Percentiles rank a stretch among this genome's conserved stretches.
phyloP scores from a whole-genome alignment of 2,888 invertebrate genomes.

The Troglohyphantes excavatus region DNA sequence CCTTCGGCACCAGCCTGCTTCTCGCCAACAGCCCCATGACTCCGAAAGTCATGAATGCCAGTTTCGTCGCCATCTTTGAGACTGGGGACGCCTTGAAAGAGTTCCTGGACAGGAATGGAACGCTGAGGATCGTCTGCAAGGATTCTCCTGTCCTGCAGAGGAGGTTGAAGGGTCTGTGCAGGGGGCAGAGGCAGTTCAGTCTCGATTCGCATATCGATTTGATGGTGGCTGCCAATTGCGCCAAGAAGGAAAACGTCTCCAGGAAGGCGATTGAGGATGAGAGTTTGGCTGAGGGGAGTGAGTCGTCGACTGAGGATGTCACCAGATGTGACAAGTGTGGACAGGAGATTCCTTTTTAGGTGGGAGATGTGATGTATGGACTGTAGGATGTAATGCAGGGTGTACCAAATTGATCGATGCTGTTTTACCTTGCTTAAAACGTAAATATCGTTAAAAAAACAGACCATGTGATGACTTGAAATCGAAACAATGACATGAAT shows the following conservation, averaged over 20 bases:
- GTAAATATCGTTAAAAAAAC: too few species aligned
- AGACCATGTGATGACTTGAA: too few species aligned
- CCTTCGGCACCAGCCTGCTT: slow-evolving; percentile 95
- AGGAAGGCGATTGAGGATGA: slow-evolving; percentile 12
- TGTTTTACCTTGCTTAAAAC: too few species aligned
- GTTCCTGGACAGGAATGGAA: slow-evolving; percentile 87
- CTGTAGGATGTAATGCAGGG: too few species aligned
- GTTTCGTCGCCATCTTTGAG: slow-evolving; percentile 95
- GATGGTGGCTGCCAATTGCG: slow-evolving; percentile 83
- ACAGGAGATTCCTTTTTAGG: slow-evolving; percentile 38
- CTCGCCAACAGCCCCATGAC: slow-evolving; percentile 97
- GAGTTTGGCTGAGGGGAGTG: slow-evolving; percentile 11
- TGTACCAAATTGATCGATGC: too few species aligned
- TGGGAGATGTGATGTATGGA: too few species aligned
- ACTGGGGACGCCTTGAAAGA: slow-evolving; percentile 86
- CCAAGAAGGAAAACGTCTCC: not conserved
- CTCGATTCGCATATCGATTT: slow-evolving; percentile 95
- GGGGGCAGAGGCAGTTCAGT: slow-evolving; percentile 95
- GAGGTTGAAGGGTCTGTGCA: slow-evolving; percentile 92
- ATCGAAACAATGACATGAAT: too few species aligned
- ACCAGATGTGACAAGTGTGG: slow-evolving; percentile 57
- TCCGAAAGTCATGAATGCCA: slow-evolving; percentile 96
- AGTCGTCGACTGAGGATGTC: slow-evolving; percentile 33
- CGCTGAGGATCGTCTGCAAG: slow-evolving; percentile 87
- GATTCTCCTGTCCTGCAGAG: slow-evolving; percentile 93